Evolutionary conservation across 2,113 vertebrate genomes (phyloP), one percentile per base, ranked within the genome.

Genomic region (Ceratotherium simum): DNA sequence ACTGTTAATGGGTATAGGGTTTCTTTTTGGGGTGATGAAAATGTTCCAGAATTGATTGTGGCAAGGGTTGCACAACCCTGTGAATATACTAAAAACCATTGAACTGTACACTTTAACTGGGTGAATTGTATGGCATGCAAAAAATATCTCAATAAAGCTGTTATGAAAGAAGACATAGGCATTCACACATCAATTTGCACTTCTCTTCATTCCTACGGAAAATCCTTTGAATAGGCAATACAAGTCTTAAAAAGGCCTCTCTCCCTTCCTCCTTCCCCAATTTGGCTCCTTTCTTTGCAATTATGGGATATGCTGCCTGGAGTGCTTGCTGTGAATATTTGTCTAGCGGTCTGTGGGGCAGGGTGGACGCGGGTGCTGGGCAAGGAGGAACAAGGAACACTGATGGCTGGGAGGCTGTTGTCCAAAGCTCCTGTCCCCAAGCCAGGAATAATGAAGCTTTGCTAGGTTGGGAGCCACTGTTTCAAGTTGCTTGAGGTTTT

Each of bases 361-460:
- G 67, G 85, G 1, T 2, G 39, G 67, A 89, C 75, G 56, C 1
- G 18, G 70, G 65, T 48, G 79, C 92, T 97, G 94, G 92, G 25
- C 11, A 0, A 7, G 79, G 89, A 96, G 85, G 88, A 90, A 87
- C 96, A 92, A 8, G 51, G 46, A 76, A 21, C 39, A 62, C 93
- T 67, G 70, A 96, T 20, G 48, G 78, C 80, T 0, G 0, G 9
- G 39, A 46, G 96, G 96, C 97, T 75, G 69, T 81, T 93, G 89
- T 96, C 97, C 97, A 76, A 90, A 94, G 80, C 54, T 39, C 46
- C 0, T 27, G 96, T 80, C 84, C 91, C 76, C 46, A 60, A 9
- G 98, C 98, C 98, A 98, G 98, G 90, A 98, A 98, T 85, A 98
- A 97, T 84, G 97, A 29, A 65, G 78, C 70, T 48, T 62, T 94